Conservation (phyloP, 2,113 vertebrate species). For the Hepsetus odoe region DNA sequence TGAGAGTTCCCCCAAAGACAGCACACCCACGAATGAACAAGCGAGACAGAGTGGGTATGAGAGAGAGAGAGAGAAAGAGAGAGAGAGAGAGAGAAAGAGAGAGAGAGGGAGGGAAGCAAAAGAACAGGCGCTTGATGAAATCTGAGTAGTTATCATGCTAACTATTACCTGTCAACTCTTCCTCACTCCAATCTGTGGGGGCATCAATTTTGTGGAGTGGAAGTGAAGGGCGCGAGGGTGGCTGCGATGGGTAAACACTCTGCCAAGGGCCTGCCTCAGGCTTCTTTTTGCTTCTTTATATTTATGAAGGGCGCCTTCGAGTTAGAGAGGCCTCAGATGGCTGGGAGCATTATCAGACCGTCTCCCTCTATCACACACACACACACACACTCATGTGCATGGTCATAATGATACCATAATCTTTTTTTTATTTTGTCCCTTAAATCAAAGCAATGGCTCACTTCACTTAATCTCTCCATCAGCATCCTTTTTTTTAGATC, state of each 20-base stretch:
- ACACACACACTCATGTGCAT: constrained; percentile 16
- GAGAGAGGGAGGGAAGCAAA: constrained; percentile 25
- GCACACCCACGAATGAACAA: constrained; percentile 37
- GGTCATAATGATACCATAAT: constrained; percentile 3
- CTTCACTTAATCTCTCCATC: neutral
- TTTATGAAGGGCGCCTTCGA: constrained; percentile 46
- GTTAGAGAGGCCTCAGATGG: constrained; percentile 2
- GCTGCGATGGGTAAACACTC: constrained; percentile 86
- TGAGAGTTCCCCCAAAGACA: constrained; percentile 44
- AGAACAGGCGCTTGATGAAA: constrained; percentile 81
- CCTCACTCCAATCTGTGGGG: constrained; percentile 50
- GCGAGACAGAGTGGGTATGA: constrained; percentile 43
- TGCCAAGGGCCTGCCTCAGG: constrained; percentile 60
- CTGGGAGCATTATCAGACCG: constrained; percentile 24
- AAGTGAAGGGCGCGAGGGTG: constrained; percentile 91
- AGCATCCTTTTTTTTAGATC: neutral
- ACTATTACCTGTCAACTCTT: constrained; percentile 60
- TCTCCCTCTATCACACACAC: constrained; percentile 12
- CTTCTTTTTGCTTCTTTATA: constrained; percentile 40
- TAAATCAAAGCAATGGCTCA: neutral
- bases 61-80: constrained; percentile 44
- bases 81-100: constrained; percentile 6
- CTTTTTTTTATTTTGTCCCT: constrained; percentile 20
- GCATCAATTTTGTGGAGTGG: constrained; percentile 76
- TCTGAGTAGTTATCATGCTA: constrained; percentile 78